A percentile compares a stretch with the other conserved stretches of the same genome.
phyloP scores from a whole-genome alignment of 2,113 vertebrate species.

The Pelmatolapia mariae region DNA sequence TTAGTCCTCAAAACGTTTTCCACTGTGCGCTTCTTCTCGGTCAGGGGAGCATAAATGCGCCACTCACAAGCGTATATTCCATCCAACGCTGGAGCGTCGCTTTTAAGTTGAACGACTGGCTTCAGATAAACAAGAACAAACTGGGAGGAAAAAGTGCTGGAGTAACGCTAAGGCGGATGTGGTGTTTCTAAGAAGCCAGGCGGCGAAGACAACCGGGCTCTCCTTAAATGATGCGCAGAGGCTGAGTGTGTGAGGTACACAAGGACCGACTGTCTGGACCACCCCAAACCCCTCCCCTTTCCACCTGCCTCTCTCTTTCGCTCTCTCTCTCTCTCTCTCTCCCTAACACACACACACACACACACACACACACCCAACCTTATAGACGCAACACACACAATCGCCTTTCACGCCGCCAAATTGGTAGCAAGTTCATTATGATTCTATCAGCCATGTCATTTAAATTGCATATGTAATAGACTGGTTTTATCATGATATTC shows the following conservation, averaged over 20 bases:
- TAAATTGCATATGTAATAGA: background rate
- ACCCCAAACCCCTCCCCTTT: slow-evolving; percentile 56
- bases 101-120: background rate
- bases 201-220: slow-evolving; percentile 4
- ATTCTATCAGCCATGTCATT: background rate
- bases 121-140: background rate
- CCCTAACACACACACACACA: background rate
- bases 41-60: slow-evolving; percentile 6
- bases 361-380: background rate
- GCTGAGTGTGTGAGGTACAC: slow-evolving; percentile 62
- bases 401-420: background rate
- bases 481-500: background rate
- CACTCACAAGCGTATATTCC: background rate
- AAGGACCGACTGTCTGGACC: slow-evolving; percentile 70
- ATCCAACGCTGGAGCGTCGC: background rate
- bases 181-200: background rate
- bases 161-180: background rate
- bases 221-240: slow-evolving; percentile 58
- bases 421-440: background rate
- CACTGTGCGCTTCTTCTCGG: slow-evolving; percentile 29
- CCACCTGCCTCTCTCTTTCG: slow-evolving; percentile 29
- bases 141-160: background rate
- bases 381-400: background rate
- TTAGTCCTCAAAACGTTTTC: slow-evolving; percentile 4
- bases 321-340: background rate